phyloP scores from a whole-genome alignment of 2,888 invertebrate species.

The Salticus scenicus region DNA sequence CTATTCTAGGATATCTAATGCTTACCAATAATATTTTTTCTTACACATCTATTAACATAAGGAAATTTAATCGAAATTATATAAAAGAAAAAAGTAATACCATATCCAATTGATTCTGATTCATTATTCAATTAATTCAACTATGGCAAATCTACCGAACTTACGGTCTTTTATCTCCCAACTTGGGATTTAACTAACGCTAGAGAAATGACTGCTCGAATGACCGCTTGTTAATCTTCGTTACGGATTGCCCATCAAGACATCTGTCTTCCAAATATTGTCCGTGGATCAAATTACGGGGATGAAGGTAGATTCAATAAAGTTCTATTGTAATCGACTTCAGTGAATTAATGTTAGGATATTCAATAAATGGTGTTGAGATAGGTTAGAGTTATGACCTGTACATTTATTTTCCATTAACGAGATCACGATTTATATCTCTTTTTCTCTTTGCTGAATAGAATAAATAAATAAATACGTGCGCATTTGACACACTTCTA shows the following conservation, averaged over 20 bases:
- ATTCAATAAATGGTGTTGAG: too few relatives aligned
- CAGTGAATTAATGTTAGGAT: neutral
- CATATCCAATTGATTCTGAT: neutral
- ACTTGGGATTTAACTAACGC: neutral
- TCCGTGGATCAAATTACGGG: conserved; percentile 11
- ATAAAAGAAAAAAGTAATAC: too few relatives aligned
- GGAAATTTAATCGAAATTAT: too few relatives aligned
- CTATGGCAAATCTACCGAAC: neutral
- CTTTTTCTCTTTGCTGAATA: too few relatives aligned
- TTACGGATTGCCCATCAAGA: conserved; percentile 17
- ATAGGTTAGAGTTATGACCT: too few relatives aligned
- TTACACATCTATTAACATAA: too few relatives aligned
- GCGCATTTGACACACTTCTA: too few relatives aligned
- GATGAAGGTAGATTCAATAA: neutral
- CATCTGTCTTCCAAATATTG: conserved; percentile 7
- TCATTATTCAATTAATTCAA: neutral
- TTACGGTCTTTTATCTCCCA: neutral
- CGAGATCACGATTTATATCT: too few relatives aligned
- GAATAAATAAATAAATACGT: too few relatives aligned
- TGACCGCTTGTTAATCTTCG: conserved; percentile 41
- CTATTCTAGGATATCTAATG: too few relatives aligned
- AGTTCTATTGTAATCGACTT: neutral
- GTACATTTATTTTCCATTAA: too few relatives aligned
- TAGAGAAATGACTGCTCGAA: neutral
- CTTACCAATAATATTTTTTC: too few relatives aligned